Base-by-base conservation (phyloP, 2,888 invertebrate genomes). In the Galeruca laticollis region DNA sequence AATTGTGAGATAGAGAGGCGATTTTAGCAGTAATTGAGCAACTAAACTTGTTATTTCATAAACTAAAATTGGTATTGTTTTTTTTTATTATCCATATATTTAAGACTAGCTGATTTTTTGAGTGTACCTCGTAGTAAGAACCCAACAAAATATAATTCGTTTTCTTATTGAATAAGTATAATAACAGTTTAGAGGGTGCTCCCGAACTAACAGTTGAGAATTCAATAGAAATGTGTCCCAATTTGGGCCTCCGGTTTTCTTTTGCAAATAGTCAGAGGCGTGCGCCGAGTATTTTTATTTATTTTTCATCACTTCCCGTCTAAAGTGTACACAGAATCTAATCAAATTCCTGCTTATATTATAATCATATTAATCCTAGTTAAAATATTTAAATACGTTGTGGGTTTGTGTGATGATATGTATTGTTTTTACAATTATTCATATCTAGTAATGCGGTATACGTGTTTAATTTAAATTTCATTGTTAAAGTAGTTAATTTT, bases 231-330 rank as follows among this genome's bases (percentile, higher is more conserved):
- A 35, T 35, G 31, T 35, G 15, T 33, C 56, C 56, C 56, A 57
- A 57, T 33, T 57, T 57, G 56, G 35, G 56, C 56, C 56, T 33
- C 56, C 15, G 35, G 56, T 57, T 57, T 31, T 57, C 56, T 57
- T 57, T 35, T 33, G 56, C 56, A 31, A 57, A 57, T 35, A 57
- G 35, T 57, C 56, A 57, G 26, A 35, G 56, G 56, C 56, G 56
- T 57, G 6, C 56, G 1, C 11, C 15, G n/a, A 15, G 11, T n/a
- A 10, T 11, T 10, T n/a, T 57, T 15, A n/a, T 18, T 35, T 35
- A 33, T 10, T 35, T 33, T 57, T 57, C 15, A 57, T 35, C 15
- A 35, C 10, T 57, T 56, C 56, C 56, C 33, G 56, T 33, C 9
- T 31, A 5, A 33, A n/a, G n/a, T n/a, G 26, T n/a, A 43, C 43